Evolutionary conservation across 2,888 invertebrate genomes (phyloP), one percentile per base, ranked within the genome.

Genomic region (Acholoe squamosa): DNA sequence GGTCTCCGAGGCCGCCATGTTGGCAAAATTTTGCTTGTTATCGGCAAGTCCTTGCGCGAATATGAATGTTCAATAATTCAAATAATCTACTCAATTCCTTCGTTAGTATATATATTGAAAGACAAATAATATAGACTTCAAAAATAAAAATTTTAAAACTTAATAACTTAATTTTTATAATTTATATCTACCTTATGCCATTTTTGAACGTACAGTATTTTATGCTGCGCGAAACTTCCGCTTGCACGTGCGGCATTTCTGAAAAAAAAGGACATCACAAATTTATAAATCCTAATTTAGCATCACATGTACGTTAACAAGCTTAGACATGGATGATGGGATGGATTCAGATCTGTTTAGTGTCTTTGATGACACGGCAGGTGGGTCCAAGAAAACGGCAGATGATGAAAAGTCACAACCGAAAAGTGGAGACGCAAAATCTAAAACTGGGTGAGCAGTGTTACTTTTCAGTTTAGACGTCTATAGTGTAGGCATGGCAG

Each of bases 301-400:
- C 1, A 33, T 80, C 34, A 19, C 43, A 80, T 80, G 19, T 43
- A 7, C 43, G 33, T 43, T 16, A 43, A 80, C 12, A 34, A 33
- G 5, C 5, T 0, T 22, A 80, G 22, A 19, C 19, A 80, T 33
- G 34, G 43, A 80, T 22, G 34, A 80, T 0, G 43, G 34, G 0
- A 34, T 80, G 80, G 80, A 80, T 80, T 80, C 80, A 22, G 80
- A 80, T 43, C 43, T 80, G n/a, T 80, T 80, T n/a, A 80, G 80
- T 43, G 80, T 80, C 80, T 80, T 80, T 43, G 80, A 80, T 19
- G 80, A 80, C 80, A 80, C 80, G 25, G 12, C 33, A 80, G 80
- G 34, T 19, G 80, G 22, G 7, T 33, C 80, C 19, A 80, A 80
- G 34, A 80, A 80, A 34, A 1, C 14, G 5, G 19, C 22, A 5